phyloP scores from a whole-genome alignment of 2,797 vertebrate species.

The Labeo calbasu region DNA sequence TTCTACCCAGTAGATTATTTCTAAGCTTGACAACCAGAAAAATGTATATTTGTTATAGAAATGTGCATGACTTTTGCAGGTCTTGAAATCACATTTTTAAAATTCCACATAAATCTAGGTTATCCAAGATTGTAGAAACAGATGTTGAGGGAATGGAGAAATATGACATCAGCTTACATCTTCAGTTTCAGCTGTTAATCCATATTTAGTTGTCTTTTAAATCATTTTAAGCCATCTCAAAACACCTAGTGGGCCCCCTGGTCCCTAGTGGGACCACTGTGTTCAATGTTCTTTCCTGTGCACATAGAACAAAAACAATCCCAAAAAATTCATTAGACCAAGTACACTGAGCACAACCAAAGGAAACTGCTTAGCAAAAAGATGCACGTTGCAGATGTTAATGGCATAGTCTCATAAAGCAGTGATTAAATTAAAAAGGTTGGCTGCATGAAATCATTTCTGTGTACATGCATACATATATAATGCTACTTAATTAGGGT shows the following conservation, averaged over 20 bases:
- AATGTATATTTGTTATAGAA: background rate
- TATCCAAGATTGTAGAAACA: background rate
- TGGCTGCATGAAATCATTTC: conserved; percentile 20
- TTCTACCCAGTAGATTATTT: background rate
- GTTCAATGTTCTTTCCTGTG: background rate
- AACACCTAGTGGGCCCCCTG: background rate
- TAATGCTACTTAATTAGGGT: conserved; percentile 35
- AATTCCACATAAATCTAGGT: background rate
- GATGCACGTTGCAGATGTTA: background rate
- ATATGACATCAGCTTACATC: background rate
- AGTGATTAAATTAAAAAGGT: background rate
- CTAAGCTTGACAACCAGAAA: background rate
- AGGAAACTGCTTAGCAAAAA: background rate
- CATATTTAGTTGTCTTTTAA: background rate
- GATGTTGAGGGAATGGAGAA: background rate
- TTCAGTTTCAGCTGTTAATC: background rate
- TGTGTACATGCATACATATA: conserved; percentile 6
- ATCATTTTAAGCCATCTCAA: background rate
- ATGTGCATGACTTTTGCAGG: background rate
- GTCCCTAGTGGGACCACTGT: too few relatives aligned
- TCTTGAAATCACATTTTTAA: background rate
- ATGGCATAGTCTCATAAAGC: background rate
- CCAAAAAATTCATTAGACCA: background rate
- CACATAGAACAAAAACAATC: background rate
- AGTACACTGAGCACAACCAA: background rate